phyloP scores from a whole-genome alignment of 2,888 invertebrate species.

The Eueremaeus valkanovi region DNA sequence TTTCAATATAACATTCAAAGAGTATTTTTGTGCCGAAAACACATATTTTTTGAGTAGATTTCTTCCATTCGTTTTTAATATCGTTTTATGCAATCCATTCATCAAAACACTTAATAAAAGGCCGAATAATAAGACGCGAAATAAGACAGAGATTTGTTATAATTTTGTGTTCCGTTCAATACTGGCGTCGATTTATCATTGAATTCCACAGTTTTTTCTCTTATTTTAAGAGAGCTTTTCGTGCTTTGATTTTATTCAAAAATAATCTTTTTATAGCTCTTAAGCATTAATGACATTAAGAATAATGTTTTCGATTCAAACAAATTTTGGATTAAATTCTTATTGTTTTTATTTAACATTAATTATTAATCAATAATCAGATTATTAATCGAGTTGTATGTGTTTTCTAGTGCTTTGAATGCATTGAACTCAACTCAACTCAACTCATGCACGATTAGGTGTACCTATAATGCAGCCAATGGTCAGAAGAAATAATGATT shows the following conservation, averaged over 20 bases:
- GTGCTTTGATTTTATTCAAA: not conserved
- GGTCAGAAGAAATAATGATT: too few species aligned
- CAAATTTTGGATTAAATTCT: too few species aligned
- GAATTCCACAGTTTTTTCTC: not conserved
- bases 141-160: not conserved
- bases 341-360: too few species aligned
- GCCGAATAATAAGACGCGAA: not conserved
- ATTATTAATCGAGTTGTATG: too few species aligned
- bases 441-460: too few species aligned
- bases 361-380: too few species aligned
- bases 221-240: not conserved
- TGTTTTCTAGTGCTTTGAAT: too few species aligned
- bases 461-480: too few species aligned
- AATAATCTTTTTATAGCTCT: not conserved
- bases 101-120: not conserved
- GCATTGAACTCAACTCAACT: too few species aligned
- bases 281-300: not conserved
- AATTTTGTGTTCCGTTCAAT: not conserved
- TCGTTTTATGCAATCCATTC: slow-evolving; percentile 2
- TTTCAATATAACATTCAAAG: not conserved
- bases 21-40: not conserved
- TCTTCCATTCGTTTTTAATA: slow-evolving; percentile 1
- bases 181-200: not conserved
- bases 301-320: slow-evolving; percentile 3
- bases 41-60: not conserved